Conservation (phyloP, 2,797 vertebrate genomes). For the Aldrovandia affinis region DNA sequence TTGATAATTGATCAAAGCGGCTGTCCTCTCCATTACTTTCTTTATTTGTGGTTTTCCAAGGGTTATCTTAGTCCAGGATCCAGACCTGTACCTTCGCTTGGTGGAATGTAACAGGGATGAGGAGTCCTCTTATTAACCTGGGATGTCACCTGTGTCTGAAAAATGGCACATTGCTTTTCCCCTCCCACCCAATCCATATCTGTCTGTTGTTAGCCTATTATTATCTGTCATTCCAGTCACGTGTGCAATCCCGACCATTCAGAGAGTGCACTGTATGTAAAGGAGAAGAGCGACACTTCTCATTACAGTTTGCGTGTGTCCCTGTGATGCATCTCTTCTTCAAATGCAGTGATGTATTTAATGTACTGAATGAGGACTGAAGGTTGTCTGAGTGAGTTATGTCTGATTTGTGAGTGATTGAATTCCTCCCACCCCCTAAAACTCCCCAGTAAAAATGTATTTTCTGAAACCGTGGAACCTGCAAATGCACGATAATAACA, state of each 20-base stretch:
- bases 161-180: neutral
- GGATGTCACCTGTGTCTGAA: constrained; percentile 21
- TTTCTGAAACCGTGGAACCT: neutral
- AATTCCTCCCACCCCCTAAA: neutral
- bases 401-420: neutral
- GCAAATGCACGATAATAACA: neutral
- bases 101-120: neutral
- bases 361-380: neutral
- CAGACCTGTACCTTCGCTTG: neutral
- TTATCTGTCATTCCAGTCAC: neutral
- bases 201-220: neutral
- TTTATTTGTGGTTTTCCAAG: neutral
- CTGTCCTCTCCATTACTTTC: neutral
- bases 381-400: neutral
- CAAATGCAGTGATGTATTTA: constrained; percentile 11
- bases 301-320: neutral
- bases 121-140: neutral
- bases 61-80: neutral
- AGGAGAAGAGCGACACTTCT: neutral
- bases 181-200: neutral
- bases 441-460: neutral
- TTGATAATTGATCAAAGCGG: neutral
- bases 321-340: neutral
- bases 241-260: too few relatives aligned
- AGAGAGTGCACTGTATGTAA: neutral